Evolutionary conservation across 1,140 invertebrate species (phyloP).

Genomic region (Macrostomum lignano): DNA sequence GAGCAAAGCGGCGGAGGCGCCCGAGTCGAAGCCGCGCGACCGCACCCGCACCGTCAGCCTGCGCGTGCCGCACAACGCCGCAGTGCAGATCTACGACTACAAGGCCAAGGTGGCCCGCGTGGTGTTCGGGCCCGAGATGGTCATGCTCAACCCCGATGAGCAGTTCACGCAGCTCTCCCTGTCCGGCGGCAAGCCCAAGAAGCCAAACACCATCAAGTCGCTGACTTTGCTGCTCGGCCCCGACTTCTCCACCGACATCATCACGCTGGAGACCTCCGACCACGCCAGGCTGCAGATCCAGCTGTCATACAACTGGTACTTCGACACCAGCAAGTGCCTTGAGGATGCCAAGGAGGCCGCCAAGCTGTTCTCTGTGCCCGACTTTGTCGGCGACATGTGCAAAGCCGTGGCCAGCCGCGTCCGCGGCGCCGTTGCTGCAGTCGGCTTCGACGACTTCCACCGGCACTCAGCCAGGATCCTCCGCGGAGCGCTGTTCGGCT

Average conservation of each 20-base stretch:
- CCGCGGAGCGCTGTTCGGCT: conserved; percentile 30
- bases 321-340: conserved; percentile 7
- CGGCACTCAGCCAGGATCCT: conserved; percentile 33
- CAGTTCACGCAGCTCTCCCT: conserved; percentile 31
- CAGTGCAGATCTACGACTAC: conserved; percentile 33
- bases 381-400: conserved; percentile 32
- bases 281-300: conserved; percentile 31
- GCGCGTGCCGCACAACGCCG: conserved; percentile 32
- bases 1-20: background rate
- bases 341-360: conserved; percentile 13
- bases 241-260: conserved; percentile 32
- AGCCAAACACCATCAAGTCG: conserved; percentile 29
- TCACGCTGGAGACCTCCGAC: conserved; percentile 32
- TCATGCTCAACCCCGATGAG: conserved; percentile 33
- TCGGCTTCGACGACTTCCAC: conserved; percentile 32
- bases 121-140: conserved; percentile 32
- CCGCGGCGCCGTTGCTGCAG: conserved; percentile 29
- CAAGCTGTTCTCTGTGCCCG: conserved; percentile 31
- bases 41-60: no score
- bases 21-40: no score
- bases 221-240: conserved; percentile 31
- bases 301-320: conserved; percentile 31
- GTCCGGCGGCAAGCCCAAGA: conserved; percentile 32
- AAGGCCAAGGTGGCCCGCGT: conserved; percentile 31
- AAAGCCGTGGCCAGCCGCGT: conserved; percentile 32